These are phyloP conservation scores for Mobula hypostoma DNA, from an alignment of 2,113 vertebrate species.

Conservation along the genomic window DNA sequence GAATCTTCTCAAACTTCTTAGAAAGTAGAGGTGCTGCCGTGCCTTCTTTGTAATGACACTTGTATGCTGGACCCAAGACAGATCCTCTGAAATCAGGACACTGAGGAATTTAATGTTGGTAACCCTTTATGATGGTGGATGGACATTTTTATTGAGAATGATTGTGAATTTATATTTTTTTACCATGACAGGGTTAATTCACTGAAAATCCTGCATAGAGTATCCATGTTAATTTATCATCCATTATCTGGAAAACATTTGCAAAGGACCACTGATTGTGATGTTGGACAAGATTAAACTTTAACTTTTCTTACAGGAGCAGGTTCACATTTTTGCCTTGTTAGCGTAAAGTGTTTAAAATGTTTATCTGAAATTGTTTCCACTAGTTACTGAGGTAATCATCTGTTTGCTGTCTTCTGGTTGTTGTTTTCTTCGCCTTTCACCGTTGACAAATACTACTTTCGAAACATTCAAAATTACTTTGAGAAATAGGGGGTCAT, in stretches of 20 bases:
- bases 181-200: background rate
- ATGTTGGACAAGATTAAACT: conserved; percentile 5
- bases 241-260: conserved; percentile 27
- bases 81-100: too few species aligned
- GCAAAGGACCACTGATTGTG: background rate
- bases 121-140: too few species aligned
- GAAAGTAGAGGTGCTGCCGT: too few species aligned
- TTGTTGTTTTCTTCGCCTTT: background rate
- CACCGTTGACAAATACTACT: background rate
- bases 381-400: background rate
- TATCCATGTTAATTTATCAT: conserved; percentile 16
- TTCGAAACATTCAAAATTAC: background rate
- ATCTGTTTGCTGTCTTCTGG: background rate
- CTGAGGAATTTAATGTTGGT: too few species aligned
- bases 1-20: too few species aligned
- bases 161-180: background rate
- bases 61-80: too few species aligned
- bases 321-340: background rate
- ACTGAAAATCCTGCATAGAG: background rate
- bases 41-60: too few species aligned
- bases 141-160: background rate
- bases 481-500: background rate
- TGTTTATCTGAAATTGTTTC: background rate
- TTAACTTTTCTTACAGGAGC: background rate
- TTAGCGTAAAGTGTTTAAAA: too few species aligned